These are phyloP conservation scores for Zosterops borbonicus DNA, from an alignment of 2,113 vertebrate genomes.

Conservation along the genomic window DNA sequence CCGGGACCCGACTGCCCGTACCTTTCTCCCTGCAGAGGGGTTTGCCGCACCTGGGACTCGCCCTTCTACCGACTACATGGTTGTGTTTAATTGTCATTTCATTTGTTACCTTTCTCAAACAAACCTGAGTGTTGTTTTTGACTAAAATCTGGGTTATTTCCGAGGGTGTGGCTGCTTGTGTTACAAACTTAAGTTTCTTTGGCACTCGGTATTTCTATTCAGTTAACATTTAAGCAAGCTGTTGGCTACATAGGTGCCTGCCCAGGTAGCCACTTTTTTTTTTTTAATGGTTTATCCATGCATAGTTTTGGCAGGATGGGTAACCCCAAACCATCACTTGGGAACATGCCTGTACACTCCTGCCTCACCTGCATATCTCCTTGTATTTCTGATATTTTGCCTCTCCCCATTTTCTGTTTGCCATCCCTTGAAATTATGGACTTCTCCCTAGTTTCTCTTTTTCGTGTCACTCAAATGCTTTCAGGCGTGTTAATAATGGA, in stretches of 20 bases:
- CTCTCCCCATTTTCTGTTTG: neutral
- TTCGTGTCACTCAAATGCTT: neutral
- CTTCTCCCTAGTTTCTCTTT: neutral
- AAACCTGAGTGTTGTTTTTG: neutral
- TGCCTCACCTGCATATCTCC: neutral
- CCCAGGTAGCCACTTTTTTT: neutral
- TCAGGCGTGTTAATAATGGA: neutral
- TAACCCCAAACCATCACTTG: neutral
- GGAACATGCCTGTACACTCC: rapidly evolving
- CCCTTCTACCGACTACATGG: rapidly evolving
- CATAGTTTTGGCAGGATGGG: neutral
- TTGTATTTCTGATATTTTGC: neutral
- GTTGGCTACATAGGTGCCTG: neutral
- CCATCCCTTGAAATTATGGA: neutral
- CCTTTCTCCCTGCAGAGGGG: rapidly evolving
- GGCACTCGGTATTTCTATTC: neutral
- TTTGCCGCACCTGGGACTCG: rapidly evolving
- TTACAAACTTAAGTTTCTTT: neutral
- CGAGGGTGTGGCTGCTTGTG: neutral
- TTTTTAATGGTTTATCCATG: neutral
- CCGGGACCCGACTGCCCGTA: rapidly evolving
- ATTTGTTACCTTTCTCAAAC: neutral
- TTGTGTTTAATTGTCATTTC: neutral
- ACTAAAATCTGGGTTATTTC: neutral
- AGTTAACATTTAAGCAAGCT: neutral